Evolutionary conservation across 2,888 invertebrate genomes (phyloP).

Genomic region (Lycophotia porphyrea): DNA sequence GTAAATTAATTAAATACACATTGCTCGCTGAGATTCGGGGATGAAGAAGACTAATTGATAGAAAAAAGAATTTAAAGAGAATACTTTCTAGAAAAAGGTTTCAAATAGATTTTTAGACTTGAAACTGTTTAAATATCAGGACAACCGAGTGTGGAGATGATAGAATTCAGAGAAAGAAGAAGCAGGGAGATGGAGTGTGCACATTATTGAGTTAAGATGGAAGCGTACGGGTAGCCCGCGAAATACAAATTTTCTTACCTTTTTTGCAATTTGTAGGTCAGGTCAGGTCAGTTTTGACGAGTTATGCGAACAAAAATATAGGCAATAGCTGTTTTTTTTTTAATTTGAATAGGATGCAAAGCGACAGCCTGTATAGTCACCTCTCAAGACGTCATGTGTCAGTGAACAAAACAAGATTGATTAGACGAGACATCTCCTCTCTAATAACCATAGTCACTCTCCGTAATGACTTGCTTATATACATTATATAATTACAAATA

Average conservation of each 20-base stretch:
- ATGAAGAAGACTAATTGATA: neutral
- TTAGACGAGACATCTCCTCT: constrained; percentile 22
- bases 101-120: neutral
- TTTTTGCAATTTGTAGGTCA: too few relatives aligned
- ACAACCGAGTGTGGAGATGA: neutral
- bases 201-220: neutral
- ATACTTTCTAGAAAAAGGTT: neutral
- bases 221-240: too few relatives aligned
- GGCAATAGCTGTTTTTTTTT: too few relatives aligned
- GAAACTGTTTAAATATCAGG: neutral
- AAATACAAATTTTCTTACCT: too few relatives aligned
- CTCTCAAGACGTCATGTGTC: constrained; percentile 7
- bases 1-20: neutral
- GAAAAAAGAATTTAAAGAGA: neutral
- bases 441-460: constrained; percentile 22
- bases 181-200: neutral
- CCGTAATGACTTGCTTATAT: constrained; percentile 33
- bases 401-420: constrained; percentile 46
- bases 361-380: too few relatives aligned
- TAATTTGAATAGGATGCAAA: too few relatives aligned
- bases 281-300: too few relatives aligned
- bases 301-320: too few relatives aligned
- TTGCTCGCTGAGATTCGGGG: neutral
- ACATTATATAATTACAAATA: constrained; percentile 44
- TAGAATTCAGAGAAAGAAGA: neutral